Evolutionary conservation across 2,113 vertebrate species (phyloP), one percentile per base, ranked within the genome.

Genomic region (Phyllopteryx taeniolatus): DNA sequence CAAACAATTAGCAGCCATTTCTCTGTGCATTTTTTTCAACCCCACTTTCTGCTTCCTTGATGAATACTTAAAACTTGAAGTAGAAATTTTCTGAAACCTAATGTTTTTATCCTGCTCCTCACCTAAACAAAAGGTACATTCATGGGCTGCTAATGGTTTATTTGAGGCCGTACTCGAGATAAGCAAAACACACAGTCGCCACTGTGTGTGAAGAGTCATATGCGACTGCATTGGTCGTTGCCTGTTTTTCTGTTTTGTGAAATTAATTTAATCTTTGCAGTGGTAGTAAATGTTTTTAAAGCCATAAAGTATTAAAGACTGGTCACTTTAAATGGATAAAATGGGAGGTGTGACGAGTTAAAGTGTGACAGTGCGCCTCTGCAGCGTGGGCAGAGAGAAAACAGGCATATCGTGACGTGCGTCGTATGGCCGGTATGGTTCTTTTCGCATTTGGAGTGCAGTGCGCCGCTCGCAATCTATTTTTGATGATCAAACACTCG

Each of bases 1-100:
- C 91, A 95, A 96, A 94, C 79, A 94, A 92, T 97, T 96, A 96
- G 94, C 95, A 95, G 95, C 93, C 92, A 78, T 90, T 81, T 75
- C 70, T 71, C 70, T 59, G 51, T 74, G 63, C 69, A 47, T 15
- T 47, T 47, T 65, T 77, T 51, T 70, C n/a, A 66, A 56, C 51
- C 67, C 63, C 53, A 47, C 56, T 60, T 59, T 54, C 1, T 66
- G 72, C 67, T 46, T 54, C 60, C 66, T 59, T 10, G 67, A 56
- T 74, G 71, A 67, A 62, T 61, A 31, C 71, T 57, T 67, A 60
- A 20, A 78, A 75, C 61, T 62, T 61, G 8, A n/a, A 39, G 57
- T 13, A 12, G 65, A 68, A 68, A 68, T 73, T 33, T 43, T 6
- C 22, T 61, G 10, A 13, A 35, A 62, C 35, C 35, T 72, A 22